Percentiles rank a stretch among this genome's conserved stretches.
These are phyloP conservation scores for Triplophysa yarkandensis DNA, from an alignment of 2,797 vertebrate genomes.

Conservation along the genomic window DNA sequence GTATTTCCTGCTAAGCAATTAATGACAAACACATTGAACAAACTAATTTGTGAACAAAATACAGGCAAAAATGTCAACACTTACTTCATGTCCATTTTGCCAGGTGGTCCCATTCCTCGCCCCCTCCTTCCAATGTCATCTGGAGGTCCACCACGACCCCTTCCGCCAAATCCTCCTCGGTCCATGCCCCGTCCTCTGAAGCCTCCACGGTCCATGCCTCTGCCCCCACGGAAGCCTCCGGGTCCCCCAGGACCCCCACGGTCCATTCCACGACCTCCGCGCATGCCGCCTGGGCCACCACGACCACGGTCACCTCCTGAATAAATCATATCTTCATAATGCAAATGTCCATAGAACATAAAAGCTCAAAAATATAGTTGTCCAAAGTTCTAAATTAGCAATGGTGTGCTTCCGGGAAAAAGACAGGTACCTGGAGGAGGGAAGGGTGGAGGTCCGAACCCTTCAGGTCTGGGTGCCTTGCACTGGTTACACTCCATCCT, in stretches of 20 bases:
- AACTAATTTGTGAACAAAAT: not conserved
- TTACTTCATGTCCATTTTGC: conserved; percentile 84
- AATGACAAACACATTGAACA: no score
- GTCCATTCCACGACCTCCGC: conserved; percentile 82
- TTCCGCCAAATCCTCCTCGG: conserved; percentile 78
- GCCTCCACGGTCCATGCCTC: conserved; percentile 79
- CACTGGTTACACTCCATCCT: conserved; percentile 98
- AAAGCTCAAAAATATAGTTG: not conserved
- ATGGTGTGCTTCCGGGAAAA: not conserved
- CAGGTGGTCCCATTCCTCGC: conserved; percentile 79
- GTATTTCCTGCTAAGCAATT: not conserved
- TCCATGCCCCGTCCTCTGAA: conserved; percentile 84
- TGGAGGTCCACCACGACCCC: conserved; percentile 75
- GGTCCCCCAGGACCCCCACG: conserved; percentile 73
- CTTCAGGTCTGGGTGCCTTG: conserved; percentile 96
- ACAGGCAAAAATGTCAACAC: conserved; percentile 14
- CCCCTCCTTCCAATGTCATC: conserved; percentile 79
- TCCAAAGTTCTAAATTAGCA: not conserved
- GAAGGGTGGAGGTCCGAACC: conserved; percentile 88
- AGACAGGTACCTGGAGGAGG: conserved; percentile 65
- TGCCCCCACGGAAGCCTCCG: conserved; percentile 78
- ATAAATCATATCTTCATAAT: not conserved
- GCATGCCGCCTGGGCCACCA: conserved; percentile 79
- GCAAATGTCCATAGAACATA: not conserved
- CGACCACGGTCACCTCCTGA: conserved; percentile 81